Conservation (phyloP, 2,113 vertebrate species). For the Microcebus tavaratra region DNA sequence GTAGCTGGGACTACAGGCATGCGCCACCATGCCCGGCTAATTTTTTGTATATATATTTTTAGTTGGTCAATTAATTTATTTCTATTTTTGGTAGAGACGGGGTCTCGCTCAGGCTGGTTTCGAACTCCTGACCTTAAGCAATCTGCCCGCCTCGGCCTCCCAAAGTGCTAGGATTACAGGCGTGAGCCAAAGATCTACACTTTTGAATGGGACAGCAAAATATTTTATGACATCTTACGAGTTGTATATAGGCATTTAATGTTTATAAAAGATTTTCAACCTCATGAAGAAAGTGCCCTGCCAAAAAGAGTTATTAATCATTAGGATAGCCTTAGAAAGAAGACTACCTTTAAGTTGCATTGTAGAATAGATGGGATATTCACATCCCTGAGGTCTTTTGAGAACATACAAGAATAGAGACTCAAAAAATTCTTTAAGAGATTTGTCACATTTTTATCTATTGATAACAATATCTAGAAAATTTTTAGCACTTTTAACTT, state of each 20-base stretch:
- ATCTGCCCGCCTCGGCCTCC: too few species aligned
- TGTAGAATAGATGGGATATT: background rate
- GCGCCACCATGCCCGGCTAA: too few species aligned
- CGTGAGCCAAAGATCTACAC: background rate
- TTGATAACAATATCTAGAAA: background rate
- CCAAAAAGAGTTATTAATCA: background rate
- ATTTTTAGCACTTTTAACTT: background rate
- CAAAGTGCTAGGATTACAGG: too few species aligned
- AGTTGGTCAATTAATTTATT: too few species aligned
- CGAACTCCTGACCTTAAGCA: too few species aligned
- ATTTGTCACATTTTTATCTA: background rate
- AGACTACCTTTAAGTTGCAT: background rate
- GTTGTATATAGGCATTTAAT: background rate
- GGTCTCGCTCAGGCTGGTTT: too few species aligned
- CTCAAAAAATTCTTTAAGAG: background rate
- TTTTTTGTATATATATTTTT: too few species aligned
- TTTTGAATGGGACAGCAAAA: background rate
- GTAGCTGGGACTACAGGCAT: too few species aligned
- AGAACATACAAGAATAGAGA: background rate
- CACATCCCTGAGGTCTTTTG: background rate
- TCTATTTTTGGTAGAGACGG: too few species aligned
- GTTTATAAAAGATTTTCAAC: background rate
- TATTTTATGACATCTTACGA: background rate
- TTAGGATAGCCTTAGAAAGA: background rate
- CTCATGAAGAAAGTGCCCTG: background rate